Evolutionary conservation across 37 sponge, comb jelly and placozoan species (phyloP).

Genomic region (Aplysina aerophoba): DNA sequence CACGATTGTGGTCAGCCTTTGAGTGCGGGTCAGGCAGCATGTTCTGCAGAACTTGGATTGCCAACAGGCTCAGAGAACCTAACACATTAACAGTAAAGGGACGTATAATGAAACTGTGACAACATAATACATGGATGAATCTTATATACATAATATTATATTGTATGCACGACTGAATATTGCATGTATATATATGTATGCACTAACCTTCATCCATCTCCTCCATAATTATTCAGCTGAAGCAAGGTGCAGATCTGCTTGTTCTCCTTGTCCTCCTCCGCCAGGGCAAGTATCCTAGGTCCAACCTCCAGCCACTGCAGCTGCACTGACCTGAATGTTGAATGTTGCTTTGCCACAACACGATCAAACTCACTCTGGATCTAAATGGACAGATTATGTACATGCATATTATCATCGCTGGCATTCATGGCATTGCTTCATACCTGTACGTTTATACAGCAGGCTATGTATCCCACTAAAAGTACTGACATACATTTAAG

Average conservation of each 20-base stretch:
- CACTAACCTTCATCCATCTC: slow-evolving; percentile 3
- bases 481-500: too few species aligned
- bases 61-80: too few species aligned
- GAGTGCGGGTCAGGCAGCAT: too few species aligned
- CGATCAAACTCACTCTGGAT: slow-evolving; percentile 7
- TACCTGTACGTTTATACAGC: neutral
- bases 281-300: neutral
- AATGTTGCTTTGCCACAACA: neutral
- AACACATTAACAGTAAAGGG: too few species aligned
- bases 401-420: neutral
- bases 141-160: too few species aligned
- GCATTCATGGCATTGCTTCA: neutral
- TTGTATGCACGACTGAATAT: too few species aligned
- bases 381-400: slow-evolving; percentile 1
- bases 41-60: too few species aligned
- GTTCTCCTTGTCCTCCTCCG: neutral
- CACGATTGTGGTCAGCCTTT: too few species aligned
- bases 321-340: neutral
- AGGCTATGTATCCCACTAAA: too few species aligned
- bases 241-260: neutral
- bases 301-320: neutral
- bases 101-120: too few species aligned
- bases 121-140: too few species aligned
- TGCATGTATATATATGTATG: too few species aligned
- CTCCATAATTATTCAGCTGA: slow-evolving; percentile 13